Evolutionary conservation across 2,797 vertebrate species (phyloP).

Genomic region (Strix occidentalis): DNA sequence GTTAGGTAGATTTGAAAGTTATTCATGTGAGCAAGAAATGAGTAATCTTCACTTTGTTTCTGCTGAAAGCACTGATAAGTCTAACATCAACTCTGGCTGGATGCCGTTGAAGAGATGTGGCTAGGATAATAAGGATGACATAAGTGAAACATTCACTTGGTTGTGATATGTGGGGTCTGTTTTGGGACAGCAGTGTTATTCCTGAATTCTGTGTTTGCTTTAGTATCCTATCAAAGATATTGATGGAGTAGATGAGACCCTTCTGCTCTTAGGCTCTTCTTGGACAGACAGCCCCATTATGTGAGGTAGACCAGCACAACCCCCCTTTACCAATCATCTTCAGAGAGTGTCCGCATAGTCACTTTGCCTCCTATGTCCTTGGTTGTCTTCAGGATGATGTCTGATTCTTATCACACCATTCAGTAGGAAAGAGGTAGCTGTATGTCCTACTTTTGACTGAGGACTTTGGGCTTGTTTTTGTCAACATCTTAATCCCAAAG

Average conservation of each 20-base stretch:
- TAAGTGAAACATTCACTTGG: neutral
- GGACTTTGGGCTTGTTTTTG: neutral
- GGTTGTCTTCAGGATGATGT: neutral
- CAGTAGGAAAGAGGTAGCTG: neutral
- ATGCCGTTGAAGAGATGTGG: neutral
- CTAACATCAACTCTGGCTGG: neutral
- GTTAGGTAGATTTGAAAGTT: neutral
- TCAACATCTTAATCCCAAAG: neutral
- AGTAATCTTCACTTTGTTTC: neutral
- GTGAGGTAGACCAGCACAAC: neutral
- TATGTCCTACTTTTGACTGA: neutral
- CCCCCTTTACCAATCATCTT: neutral
- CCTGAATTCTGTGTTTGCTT: neutral
- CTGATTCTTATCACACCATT: neutral
- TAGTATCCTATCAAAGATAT: neutral
- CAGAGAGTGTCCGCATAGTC: fast-evolving
- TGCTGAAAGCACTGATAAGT: neutral
- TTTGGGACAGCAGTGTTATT: neutral
- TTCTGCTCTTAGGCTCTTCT: neutral
- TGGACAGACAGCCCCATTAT: fast-evolving
- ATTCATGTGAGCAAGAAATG: neutral
- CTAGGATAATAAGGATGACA: neutral
- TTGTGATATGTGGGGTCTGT: neutral
- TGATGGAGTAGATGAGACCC: neutral
- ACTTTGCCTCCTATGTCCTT: neutral